Evolutionary conservation across 1,140 invertebrate species (phyloP), one percentile per base, ranked within the genome.

Genomic region (Apis cerana): DNA sequence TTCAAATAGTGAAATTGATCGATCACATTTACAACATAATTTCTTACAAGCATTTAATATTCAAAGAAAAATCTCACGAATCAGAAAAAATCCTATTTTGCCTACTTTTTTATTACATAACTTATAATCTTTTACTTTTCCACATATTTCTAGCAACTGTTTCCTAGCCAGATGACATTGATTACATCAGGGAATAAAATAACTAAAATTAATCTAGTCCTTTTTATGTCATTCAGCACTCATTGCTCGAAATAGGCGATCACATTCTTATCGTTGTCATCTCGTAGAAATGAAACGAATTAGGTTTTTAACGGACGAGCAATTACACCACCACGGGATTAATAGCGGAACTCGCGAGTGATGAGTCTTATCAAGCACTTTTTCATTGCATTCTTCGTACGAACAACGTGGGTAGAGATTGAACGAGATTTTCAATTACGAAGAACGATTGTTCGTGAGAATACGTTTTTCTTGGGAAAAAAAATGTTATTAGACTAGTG

Each of bases 231-330:
- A 43, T 43, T 43, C 33, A 43, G 7, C 33, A 43, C 4, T 43
- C 33, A 43, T 84, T 84, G 80, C 78, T 87, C 72, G 27, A 62
- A 52, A 50, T 72, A 67, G 59, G 27, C 59, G 58, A 43, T 75
- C 33, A 64, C 48, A n/a, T 43, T 43, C 33, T 19, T 19, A 19
- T 58, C 19, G 56, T 58, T 23, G 23, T 67, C 21, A 27, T 56
- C 74, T 12, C 50, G 56, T 56, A n/a, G 15, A 8, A 68, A 85
- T 75, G 68, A 76, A 86, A 78, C 75, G 79, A 85, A 87, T 86
- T 82, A 88, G 74, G 62, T 89, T 86, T 86, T 86, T 88, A 90
- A 90, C 84, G 68, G 89, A 72, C 52, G 71, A 84, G 75, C 65
- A 88, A 86, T 90, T 86, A 85, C 80, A 85, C 69, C 50, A 58